Evolutionary conservation across 2,797 vertebrate species (phyloP), one percentile per base, ranked within the genome.

Genomic region (Sitta carolinensis): DNA sequence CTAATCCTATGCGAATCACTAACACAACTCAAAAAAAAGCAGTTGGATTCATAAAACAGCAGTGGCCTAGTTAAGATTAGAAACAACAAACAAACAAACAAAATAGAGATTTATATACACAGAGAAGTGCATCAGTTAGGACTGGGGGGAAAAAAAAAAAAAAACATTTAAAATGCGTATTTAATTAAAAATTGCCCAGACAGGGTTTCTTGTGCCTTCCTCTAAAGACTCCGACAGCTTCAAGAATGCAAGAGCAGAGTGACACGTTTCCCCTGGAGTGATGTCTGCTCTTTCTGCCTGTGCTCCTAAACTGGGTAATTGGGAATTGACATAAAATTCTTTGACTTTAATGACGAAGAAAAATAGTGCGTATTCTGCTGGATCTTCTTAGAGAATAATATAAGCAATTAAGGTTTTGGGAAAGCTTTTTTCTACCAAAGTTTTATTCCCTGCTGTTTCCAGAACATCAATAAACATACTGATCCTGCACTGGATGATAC

Each of bases 251-350:
- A 29, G 55, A 88, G 47, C 62, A 89, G 68, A 92, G 64, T 91
- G 90, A 94, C 90, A 93, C 61, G 36, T 94, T 92, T 94, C 47
- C 89, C 92, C 87, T 69, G 72, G 66, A 90, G 93, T 87, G 66
- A 73, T 89, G 84, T 92, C 92, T 95, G 94, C 82, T 94, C 78
- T 95, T 95, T 95, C 74, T 78, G 58, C 62, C 59, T 68, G 18
- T 85, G 36, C 32, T 92, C 22, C 75, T 85, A 34, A 83, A 55
- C 72, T 38, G 23, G 8, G 7, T 91, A 92, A 95, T 92, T 92
- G 64, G 36, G 64, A 93, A 92, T 58, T 85, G 64, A 87, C 64
- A 83, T 66, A 48, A 93, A 83, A 89, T 36, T 85, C 47, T 85
- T 78, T 74, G 78, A 72, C 68, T 48, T 58, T 85, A 78, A 77